Base-by-base conservation (phyloP, 2,113 vertebrate species). In the Corydoras sp. region DNA sequence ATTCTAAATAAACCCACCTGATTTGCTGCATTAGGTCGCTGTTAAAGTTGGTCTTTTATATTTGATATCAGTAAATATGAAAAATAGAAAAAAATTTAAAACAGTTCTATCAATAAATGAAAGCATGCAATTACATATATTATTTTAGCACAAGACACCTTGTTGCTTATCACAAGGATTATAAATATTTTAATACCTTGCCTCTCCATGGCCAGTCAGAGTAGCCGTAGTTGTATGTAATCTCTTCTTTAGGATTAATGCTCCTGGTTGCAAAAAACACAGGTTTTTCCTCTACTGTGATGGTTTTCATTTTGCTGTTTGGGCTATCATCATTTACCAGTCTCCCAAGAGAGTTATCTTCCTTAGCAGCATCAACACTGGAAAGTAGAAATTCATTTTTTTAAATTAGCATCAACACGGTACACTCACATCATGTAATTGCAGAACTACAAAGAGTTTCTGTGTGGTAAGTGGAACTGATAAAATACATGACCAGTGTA, bases 301-400 rank as follows among this genome's bases (percentile, higher is more conserved):
- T 75, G 58, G 6, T 77, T 62, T 76, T 76, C 74, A 81, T 81
- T 67, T 56, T 74, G 73, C 70, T 58, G 66, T 81, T 78, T 53
- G 79, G 76, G 14, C 58, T 76, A 43, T 43, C 35, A 43, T 43
- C 2, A 43, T 43, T 79, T 0, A 79, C 43, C 10, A 78, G 76
- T 65, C 74, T 55, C 14, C 74, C 71, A 18, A 81, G 58, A 1
- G 71, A 72, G 5, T 49, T 43, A 15, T 81, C 74, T 9, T 81
- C 76, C 69, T 5, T 62, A 13, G 68, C 62, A 54, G 76, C 51
- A 43, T 43, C 35, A 43, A 43, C 7, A 43, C 35, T 43, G 7
- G 31, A 61, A 30, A 9, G 31, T 61, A 43, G 35, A 43, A 43
- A 43, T 43, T 5, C 7, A 5, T 43, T 4, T 5, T 8, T 43